A percentile compares a stretch with the other conserved stretches of the same genome.
Conservation (phyloP, 2,113 vertebrate species). For the Bos taurus region DNA sequence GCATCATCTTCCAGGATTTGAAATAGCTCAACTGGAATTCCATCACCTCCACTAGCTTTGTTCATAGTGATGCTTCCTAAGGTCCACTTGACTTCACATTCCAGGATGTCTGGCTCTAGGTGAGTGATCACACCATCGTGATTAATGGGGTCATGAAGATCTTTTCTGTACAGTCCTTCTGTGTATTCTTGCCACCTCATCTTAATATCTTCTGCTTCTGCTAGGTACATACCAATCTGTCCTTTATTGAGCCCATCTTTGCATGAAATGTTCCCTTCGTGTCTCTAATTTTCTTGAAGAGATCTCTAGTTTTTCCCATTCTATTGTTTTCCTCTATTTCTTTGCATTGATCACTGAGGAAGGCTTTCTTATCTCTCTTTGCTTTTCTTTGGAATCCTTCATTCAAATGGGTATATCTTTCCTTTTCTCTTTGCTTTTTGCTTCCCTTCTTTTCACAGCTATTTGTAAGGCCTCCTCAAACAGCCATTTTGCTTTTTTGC, state of each 20-base stretch:
- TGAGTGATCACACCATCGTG: neutral
- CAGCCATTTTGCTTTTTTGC: neutral
- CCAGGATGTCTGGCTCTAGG: rapidly evolving
- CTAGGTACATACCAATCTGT: neutral
- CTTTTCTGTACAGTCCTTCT: neutral
- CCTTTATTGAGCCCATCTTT: neutral
- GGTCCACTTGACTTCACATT: neutral
- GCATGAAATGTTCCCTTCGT: neutral
- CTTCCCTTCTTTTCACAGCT: neutral
- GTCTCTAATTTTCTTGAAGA: neutral
- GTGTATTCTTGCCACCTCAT: neutral
- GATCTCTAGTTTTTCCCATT: neutral
- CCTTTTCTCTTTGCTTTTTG: neutral
- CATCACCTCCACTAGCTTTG: neutral
- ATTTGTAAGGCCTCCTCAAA: neutral
- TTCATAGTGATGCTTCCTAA: neutral
- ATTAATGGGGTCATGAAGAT: neutral
- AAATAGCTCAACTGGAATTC: neutral
- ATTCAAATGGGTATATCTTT: neutral
- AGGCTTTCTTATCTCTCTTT: neutral
- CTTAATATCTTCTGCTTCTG: neutral
- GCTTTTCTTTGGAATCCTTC: neutral
- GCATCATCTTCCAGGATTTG: neutral
- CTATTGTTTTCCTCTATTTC: neutral
- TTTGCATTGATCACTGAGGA: neutral